A percentile compares a stretch with the other conserved stretches of the same genome.
phyloP scores from a whole-genome alignment of 1,140 invertebrate species.

The Amyelois transitella region DNA sequence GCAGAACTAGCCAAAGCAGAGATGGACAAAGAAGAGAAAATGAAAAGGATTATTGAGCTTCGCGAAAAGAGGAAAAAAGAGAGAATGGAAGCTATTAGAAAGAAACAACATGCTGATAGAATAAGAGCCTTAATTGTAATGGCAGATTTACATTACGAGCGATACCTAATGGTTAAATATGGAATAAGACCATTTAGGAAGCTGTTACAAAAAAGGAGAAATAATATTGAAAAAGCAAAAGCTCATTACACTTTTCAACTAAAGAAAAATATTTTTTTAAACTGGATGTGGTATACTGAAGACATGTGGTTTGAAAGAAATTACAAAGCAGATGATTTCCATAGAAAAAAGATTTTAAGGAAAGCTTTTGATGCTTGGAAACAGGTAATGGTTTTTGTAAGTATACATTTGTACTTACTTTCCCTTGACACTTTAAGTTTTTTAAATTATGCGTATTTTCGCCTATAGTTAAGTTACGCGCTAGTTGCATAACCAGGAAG shows the following conservation, averaged over 20 bases:
- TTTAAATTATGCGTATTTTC: too few relatives aligned
- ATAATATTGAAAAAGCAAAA: conserved; percentile 68
- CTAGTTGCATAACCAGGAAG: too few relatives aligned
- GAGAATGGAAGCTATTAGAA: conserved; percentile 76
- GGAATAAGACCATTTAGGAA: conserved; percentile 72
- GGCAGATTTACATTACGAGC: conserved; percentile 76
- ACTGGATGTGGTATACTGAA: conserved; percentile 72
- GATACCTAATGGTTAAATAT: conserved; percentile 64
- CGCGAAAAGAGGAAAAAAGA: conserved; percentile 76
- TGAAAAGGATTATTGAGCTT: conserved; percentile 74
- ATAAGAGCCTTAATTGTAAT: conserved; percentile 72
- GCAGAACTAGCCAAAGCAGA: conserved; percentile 58
- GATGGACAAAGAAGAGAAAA: conserved; percentile 78
- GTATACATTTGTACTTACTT: conserved; percentile 1
- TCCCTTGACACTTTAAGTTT: too few relatives aligned
- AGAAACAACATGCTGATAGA: conserved; percentile 69
- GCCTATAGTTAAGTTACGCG: too few relatives aligned
- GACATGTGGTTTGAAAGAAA: conserved; percentile 64
- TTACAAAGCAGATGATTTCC: conserved; percentile 65
- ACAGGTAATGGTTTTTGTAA: conserved; percentile 35
- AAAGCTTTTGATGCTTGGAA: conserved; percentile 53
- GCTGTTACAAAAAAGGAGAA: conserved; percentile 66
- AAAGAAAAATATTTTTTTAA: conserved; percentile 67
- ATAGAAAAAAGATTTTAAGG: conserved; percentile 57
- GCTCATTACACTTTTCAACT: conserved; percentile 62